These are phyloP conservation scores for Agrochola lychnidis DNA, from an alignment of 2,888 invertebrate genomes.

Conservation along the genomic window DNA sequence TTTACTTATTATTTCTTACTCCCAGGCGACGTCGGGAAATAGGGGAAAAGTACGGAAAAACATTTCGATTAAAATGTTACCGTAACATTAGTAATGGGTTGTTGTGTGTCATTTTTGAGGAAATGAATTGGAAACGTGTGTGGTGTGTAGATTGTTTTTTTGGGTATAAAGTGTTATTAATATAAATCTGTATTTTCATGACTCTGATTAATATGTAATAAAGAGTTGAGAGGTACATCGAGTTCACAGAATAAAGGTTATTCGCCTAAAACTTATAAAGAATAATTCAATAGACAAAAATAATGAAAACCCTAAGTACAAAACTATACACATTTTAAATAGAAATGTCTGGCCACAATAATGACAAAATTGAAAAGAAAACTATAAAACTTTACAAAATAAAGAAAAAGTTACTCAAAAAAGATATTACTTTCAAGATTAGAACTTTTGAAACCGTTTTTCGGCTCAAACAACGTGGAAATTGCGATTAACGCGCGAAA, in stretches of 20 bases:
- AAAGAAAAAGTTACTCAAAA: conserved; percentile 3
- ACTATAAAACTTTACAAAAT: background rate
- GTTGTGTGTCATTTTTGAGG: conserved; percentile 4
- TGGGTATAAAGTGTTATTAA: background rate
- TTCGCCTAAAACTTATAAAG: background rate
- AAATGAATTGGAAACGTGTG: conserved; percentile 7
- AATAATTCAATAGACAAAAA: background rate
- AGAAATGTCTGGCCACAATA: background rate
- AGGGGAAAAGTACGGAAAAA: conserved; percentile 17
- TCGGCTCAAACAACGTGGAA: conserved; percentile 58
- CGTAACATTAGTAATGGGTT: conserved; percentile 3
- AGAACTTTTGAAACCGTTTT: conserved; percentile 37
- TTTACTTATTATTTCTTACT: conserved; percentile 59
- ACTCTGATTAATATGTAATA: background rate
- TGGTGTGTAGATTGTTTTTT: background rate
- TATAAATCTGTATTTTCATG: background rate
- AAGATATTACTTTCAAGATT: conserved; percentile 44
- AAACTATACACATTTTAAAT: background rate
- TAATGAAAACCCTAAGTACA: background rate
- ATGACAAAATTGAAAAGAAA: conserved; percentile 3
- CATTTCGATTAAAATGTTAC: conserved; percentile 45
- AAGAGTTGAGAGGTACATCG: background rate
- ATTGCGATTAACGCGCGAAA: conserved; percentile 57
- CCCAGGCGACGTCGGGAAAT: conserved; percentile 40
- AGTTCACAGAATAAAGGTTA: no score